A percentile compares a stretch with the other conserved stretches of the same genome.
Conservation (phyloP, 1,140 invertebrate genomes). For the Philotrypesis tridentata region DNA sequence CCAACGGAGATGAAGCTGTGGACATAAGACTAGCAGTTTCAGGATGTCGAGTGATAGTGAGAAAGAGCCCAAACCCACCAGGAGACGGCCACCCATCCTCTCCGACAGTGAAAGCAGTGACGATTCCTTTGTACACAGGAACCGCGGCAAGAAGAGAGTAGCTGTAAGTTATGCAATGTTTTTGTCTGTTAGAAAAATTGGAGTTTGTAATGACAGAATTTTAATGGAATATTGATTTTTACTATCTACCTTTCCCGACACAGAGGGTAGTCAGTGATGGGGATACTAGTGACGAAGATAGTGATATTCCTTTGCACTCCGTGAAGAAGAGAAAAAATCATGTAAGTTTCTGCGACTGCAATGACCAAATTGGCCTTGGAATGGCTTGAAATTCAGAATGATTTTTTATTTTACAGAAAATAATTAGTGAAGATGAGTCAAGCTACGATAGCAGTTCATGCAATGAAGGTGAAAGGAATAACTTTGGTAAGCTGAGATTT, state of each 20-base stretch:
- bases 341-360: conserved; percentile 55
- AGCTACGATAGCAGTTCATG: conserved; percentile 55
- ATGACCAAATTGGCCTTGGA: background rate
- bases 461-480: background rate
- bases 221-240: conserved; percentile 3
- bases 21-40: conserved; percentile 16
- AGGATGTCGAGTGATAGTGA: conserved; percentile 68
- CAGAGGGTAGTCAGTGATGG: conserved; percentile 62
- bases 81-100: conserved; percentile 57
- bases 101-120: conserved; percentile 67
- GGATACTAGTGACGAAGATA: conserved; percentile 67
- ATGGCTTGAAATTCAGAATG: background rate
- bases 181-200: background rate
- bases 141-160: conserved; percentile 58
- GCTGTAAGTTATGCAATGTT: conserved; percentile 55
- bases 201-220: background rate
- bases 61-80: conserved; percentile 52
- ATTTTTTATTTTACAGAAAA: conserved; percentile 58
- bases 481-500: conserved; percentile 28
- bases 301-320: conserved; percentile 61
- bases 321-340: conserved; percentile 61
- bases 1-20: background rate
- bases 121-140: conserved; percentile 60
- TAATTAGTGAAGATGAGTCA: conserved; percentile 65
- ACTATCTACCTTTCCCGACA: conserved; percentile 14